Base-by-base conservation (phyloP, 2,888 invertebrate species). In the Arctia plantaginis region DNA sequence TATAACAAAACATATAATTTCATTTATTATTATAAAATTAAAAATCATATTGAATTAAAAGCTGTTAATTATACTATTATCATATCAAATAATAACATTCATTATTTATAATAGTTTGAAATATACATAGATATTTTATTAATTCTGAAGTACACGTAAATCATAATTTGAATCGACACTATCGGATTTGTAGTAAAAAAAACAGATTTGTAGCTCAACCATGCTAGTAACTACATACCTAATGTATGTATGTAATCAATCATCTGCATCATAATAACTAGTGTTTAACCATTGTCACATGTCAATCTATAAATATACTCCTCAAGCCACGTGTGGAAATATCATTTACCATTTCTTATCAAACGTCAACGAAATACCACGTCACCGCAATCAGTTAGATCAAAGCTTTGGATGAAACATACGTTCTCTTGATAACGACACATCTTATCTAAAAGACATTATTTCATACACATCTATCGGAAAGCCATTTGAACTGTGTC, bases 391-490 rank as follows among this genome's bases (percentile, higher is more conserved):
- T 82, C 87, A 83, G 77, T 77, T 80, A 74, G 85, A 84, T 85
- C 83, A 72, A 75, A 77, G 70, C 64, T 73, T 66, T 27, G 65
- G 66, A 73, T 64, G 74, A 86, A 92, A 85, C 94, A 93, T 93
- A 93, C 90, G 93, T 86, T 86, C 75, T 23, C 15, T 27, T 82
- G 91, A 91, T 91, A 91, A 90, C 91, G 91, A 86, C 93, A 82
- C 90, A 91, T 93, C 94, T 94, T 95, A 95, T 94, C 95, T 93
- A 71, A 79, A 87, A 84, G 87, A 91, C 94, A 94, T 94, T 95
- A 95, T 94, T 95, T 95, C 95, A 95, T 94, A 93, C 92, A 92
- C 93, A 95, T 94, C 93, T 94, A 95, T 95, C 95, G 95, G 95
- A 94, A 95, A 95, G 92, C 94, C 95, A 94, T 95, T 94, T 88